Percentiles rank a stretch among this genome's conserved stretches.
Evolutionary conservation across 2,113 vertebrate species (phyloP).

Genomic region (Neotoma lepida): DNA sequence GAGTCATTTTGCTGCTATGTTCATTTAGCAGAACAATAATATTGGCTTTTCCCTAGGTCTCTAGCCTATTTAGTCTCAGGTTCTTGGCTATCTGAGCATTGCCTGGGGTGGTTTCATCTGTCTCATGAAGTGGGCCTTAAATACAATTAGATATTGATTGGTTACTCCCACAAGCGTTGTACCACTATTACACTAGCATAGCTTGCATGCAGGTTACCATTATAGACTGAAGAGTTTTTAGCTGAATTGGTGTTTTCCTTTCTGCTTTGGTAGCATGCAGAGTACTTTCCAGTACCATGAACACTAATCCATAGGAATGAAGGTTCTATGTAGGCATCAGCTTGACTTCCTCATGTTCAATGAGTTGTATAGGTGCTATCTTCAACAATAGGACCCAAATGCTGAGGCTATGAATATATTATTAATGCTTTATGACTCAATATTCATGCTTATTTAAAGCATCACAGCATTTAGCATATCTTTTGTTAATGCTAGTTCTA

Average conservation of each 20-base stretch:
- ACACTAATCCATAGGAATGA: background rate
- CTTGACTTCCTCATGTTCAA: background rate
- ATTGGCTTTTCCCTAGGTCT: background rate
- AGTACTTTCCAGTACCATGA: background rate
- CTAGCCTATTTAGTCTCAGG: background rate
- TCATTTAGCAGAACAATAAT: background rate
- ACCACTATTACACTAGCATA: background rate
- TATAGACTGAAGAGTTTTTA: background rate
- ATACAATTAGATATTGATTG: background rate
- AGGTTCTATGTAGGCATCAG: background rate
- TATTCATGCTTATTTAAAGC: constrained; percentile 16
- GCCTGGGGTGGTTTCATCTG: too few relatives aligned
- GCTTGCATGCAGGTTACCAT: background rate
- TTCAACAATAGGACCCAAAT: background rate
- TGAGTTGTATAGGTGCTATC: background rate
- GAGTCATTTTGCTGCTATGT: background rate
- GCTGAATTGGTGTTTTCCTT: background rate
- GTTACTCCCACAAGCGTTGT: background rate
- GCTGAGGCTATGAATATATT: constrained; percentile 75
- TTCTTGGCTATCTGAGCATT: background rate
- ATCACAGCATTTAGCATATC: background rate
- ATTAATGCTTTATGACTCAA: constrained; percentile 68
- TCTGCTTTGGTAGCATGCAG: background rate
- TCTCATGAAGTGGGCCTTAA: background rate
- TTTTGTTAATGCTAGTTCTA: constrained; percentile 26